phyloP scores from a whole-genome alignment of 2,113 vertebrate species.

The Melanerpes formicivorus region DNA sequence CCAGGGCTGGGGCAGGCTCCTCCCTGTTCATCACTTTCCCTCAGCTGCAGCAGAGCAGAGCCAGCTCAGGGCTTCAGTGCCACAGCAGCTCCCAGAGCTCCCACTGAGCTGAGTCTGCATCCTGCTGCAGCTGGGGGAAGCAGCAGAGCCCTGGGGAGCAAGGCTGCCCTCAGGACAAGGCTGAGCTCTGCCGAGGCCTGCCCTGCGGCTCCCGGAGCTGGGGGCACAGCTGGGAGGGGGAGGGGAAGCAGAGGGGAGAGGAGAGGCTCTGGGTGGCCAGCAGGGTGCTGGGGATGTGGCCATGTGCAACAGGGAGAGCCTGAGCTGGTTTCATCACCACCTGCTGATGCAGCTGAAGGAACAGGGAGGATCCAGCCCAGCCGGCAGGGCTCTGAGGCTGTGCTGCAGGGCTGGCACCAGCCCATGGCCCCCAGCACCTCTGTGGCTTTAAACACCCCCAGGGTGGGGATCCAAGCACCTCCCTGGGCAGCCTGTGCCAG shows the following conservation, averaged over 20 bases:
- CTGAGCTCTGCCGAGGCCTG: neutral
- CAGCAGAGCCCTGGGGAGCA: neutral
- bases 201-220: neutral
- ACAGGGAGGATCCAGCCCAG: neutral
- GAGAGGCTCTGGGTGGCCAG: neutral
- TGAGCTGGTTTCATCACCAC: neutral
- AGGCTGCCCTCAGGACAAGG: neutral
- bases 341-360: neutral
- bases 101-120: slow-evolving; percentile 10
- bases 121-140: neutral
- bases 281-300: neutral
- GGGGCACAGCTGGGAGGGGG: neutral
- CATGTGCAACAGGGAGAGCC: neutral
- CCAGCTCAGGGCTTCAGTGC: neutral
- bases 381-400: neutral
- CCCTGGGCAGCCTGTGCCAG: too few species aligned
- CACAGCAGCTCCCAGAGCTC: neutral
- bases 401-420: neutral
- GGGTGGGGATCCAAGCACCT: too few species aligned
- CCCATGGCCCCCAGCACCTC: too few species aligned
- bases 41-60: neutral
- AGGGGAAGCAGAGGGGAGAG: neutral
- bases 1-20: neutral
- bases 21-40: neutral
- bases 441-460: too few species aligned